Conservation (phyloP, 2,113 vertebrate species). For the Engystomops pustulosus region DNA sequence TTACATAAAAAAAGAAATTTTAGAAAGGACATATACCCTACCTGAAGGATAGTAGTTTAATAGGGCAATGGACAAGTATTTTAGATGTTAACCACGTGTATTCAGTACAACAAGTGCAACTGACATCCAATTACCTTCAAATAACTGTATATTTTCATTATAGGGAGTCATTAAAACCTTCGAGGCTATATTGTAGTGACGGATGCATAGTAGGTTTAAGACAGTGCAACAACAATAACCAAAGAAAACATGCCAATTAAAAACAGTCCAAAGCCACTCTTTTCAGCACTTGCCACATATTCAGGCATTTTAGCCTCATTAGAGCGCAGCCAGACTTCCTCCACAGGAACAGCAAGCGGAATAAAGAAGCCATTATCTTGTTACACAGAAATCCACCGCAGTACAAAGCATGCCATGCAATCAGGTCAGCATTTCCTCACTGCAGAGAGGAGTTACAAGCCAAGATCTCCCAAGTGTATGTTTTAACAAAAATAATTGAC, state of each 20-base stretch:
- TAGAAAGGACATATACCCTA: too few relatives aligned
- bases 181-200: too few relatives aligned
- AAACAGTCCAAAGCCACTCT: neutral
- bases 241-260: neutral
- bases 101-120: too few relatives aligned
- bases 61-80: too few relatives aligned
- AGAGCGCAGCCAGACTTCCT: conserved; percentile 49
- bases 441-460: neutral
- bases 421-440: conserved; percentile 24
- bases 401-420: conserved; percentile 13
- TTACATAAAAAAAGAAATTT: too few relatives aligned
- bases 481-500: neutral
- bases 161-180: neutral
- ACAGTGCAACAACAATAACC: neutral
- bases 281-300: conserved; percentile 22
- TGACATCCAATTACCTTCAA: neutral
- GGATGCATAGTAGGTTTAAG: neutral
- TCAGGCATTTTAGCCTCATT: conserved; percentile 47
- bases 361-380: conserved; percentile 39
- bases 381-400: conserved; percentile 21
- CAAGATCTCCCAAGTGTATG: conserved; percentile 5
- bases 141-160: neutral
- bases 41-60: too few relatives aligned
- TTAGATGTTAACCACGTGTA: too few relatives aligned
- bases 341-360: conserved; percentile 39